Base-by-base conservation (phyloP, 2,888 invertebrate species). In the Acrobasis suavella region DNA sequence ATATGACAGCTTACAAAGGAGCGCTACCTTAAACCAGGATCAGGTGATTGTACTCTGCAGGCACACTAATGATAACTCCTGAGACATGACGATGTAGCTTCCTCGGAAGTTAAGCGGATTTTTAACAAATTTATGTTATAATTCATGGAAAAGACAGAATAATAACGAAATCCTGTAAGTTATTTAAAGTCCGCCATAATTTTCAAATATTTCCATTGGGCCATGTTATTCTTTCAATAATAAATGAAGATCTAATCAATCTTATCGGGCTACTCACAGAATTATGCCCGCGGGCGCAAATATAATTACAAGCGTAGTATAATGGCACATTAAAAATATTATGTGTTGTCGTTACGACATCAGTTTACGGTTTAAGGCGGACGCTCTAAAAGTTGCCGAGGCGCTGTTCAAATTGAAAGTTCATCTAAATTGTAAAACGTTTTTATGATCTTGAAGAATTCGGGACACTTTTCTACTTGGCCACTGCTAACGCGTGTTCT, bases 241-340 rank as follows among this genome's bases (percentile, higher is more conserved):
- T 72, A 75, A 74, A 74, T 70, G 70, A 75, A 70, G 32, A 32
- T 32, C 32, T 8, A 67, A 67, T 65, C 67, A 64, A 73, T 76
- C 73, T 83, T 81, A 84, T 83, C 79, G 76, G 65, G 67, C 64
- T 49, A 64, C 81, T 76, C 78, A 81, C 85, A 80, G 81, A 81
- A 72, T 79, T 78, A 80, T 77, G 76, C 74, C 75, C 76, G 65
- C 68, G 76, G 71, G 75, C 72, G 68, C 80, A 38, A 55, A 46
- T 61, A 82, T 78, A 82, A 81, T 75, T 66, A 78, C 75, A 78
- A 82, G 77, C 69, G 77, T 68, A 69, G 71, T 77, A 72, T 83
- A 82, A 89, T 82, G 77, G 83, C 71, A 77, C 84, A 84, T 88
- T 85, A 87, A 88, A 87, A 72, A 82, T 85, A 82, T 81, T 81